These are phyloP conservation scores for Hybos culiciformis DNA, from an alignment of 2,888 invertebrate species.

Conservation along the genomic window DNA sequence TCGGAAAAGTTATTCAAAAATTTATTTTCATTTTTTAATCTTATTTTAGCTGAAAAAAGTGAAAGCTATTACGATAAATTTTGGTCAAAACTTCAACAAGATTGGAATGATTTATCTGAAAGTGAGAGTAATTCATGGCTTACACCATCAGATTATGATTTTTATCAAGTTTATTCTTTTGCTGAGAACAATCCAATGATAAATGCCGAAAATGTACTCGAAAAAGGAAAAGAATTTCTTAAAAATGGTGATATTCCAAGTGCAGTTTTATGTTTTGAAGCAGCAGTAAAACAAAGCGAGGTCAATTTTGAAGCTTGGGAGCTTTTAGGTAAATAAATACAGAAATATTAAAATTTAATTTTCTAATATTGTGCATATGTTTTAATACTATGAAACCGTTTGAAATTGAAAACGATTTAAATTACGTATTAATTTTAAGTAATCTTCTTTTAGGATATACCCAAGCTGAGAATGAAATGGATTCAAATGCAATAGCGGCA, in stretches of 20 bases:
- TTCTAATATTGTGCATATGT: too few species aligned
- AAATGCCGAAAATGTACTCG: constrained; percentile 61
- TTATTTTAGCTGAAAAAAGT: constrained; percentile 36
- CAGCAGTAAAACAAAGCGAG: constrained; percentile 73
- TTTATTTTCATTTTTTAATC: background rate
- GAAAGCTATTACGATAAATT: constrained; percentile 44
- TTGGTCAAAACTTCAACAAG: constrained; percentile 54
- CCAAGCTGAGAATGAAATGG: constrained; percentile 96
- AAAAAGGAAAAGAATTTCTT: constrained; percentile 71
- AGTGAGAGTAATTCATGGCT: constrained; percentile 49
- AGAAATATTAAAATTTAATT: too few species aligned
- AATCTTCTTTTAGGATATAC: too few species aligned
- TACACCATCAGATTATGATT: constrained; percentile 49
- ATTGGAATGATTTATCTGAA: constrained; percentile 65
- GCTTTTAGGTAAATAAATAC: too few species aligned
- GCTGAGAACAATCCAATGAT: constrained; percentile 72
- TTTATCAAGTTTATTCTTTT: constrained; percentile 41
- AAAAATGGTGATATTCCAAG: constrained; percentile 83
- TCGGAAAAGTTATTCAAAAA: background rate
- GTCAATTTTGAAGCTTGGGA: constrained; percentile 75
- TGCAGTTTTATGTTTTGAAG: constrained; percentile 93
- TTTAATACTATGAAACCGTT: too few species aligned
- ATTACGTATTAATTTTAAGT: too few species aligned
- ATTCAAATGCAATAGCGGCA: constrained; percentile 84
- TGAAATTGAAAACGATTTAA: too few species aligned